Percentiles rank a stretch among this genome's conserved stretches.
These are phyloP conservation scores for Andrena dorsata DNA, from an alignment of 2,888 invertebrate genomes.

Conservation along the genomic window DNA sequence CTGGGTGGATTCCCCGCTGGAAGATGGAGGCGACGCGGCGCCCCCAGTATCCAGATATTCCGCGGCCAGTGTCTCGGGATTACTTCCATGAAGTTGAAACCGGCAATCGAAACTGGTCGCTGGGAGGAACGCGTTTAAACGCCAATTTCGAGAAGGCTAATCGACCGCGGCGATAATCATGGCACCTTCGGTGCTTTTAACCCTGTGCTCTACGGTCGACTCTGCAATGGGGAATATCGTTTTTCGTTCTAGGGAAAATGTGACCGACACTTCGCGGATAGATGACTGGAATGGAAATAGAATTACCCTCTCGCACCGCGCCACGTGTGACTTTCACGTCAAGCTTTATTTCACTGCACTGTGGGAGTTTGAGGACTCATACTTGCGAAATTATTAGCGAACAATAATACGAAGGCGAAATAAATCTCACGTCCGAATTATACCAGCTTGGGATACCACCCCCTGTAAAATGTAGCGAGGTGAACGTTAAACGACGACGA, in stretches of 20 bases:
- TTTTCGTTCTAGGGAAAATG: not conserved
- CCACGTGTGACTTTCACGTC: not conserved
- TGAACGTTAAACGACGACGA: conserved; percentile 39
- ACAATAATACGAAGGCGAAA: not conserved
- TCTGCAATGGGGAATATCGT: not conserved
- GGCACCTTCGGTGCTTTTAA: not conserved
- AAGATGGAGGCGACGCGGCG: conserved; percentile 68
- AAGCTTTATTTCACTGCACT: not conserved
- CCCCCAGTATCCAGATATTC: conserved; percentile 40
- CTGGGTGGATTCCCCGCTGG: conserved; percentile 62
- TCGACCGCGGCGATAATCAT: conserved; percentile 19
- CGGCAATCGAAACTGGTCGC: conserved; percentile 54
- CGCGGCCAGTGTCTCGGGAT: conserved; percentile 28
- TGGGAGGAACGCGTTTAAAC: conserved; percentile 44
- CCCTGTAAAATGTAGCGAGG: not conserved
- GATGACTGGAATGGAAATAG: no score
- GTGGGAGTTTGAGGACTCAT: no score
- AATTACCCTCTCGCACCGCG: not conserved
- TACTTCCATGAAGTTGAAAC: conserved; percentile 40
- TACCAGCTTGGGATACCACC: not conserved
- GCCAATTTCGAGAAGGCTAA: conserved; percentile 44
- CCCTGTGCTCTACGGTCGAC: not conserved
- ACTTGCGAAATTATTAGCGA: no score
- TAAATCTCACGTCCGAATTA: not conserved
- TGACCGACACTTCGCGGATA: not conserved